A percentile compares a stretch with the other conserved stretches of the same genome.
Evolutionary conservation across 2,888 invertebrate genomes (phyloP).

Genomic region (Lycaena phlaeas): DNA sequence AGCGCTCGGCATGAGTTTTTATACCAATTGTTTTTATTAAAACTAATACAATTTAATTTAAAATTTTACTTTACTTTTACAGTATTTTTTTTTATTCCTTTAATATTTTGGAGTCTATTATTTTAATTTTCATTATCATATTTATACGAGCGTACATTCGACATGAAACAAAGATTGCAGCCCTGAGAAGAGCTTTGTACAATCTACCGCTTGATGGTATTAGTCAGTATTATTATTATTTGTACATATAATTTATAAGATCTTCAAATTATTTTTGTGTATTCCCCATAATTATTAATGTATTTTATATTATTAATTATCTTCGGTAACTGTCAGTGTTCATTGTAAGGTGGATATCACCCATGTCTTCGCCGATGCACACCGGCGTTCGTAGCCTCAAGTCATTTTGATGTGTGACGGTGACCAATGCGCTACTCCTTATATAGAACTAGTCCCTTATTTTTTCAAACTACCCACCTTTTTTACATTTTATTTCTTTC

Average conservation of each 20-base stretch:
- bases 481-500: no score
- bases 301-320: not conserved
- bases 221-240: no score
- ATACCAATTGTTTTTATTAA: no score
- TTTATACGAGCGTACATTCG: no score
- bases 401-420: not conserved
- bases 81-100: no score
- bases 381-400: not conserved
- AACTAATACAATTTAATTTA: no score
- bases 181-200: constrained; percentile 3
- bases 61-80: no score
- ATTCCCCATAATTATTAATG: not conserved
- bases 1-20: no score
- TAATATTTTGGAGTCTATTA: no score
- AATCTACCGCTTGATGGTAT: not conserved
- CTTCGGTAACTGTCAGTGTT: not conserved
- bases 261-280: not conserved
- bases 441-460: not conserved
- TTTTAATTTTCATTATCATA: no score
- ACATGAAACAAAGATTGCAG: not conserved
- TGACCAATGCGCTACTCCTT: not conserved
- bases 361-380: not conserved
- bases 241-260: constrained; percentile 1
- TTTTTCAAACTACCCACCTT: no score
- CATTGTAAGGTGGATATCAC: not conserved